Base-by-base conservation (phyloP, 2,888 invertebrate species). In the Pristionchus maxplancki region DNA sequence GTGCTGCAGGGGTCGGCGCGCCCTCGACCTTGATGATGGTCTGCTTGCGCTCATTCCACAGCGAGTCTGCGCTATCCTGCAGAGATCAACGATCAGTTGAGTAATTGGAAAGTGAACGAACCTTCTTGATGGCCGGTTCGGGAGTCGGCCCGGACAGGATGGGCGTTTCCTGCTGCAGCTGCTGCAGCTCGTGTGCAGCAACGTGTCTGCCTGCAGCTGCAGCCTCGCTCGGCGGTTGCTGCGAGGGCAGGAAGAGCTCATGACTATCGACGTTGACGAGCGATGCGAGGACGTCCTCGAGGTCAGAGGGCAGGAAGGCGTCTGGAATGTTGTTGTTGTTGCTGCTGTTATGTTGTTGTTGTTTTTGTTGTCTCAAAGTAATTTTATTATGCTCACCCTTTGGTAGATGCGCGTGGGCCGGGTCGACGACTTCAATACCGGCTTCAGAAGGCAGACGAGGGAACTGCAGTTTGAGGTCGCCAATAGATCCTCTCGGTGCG, bases 241-340 rank as follows among this genome's bases (percentile, higher is more conserved):
- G 28, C 24, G 50, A 50, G 13, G 85, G 85, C 1, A 85, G 58
- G 62, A 28, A 64, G 15, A 48, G 85, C 15, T 40, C 40, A 11
- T 37, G 28, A 3, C 28, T 9, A n/a, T 85, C 85, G 40, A 85
- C 64, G 58, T 20, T n/a, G 62, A 31, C 40, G 13, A 85, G 85
- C 4, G 85, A 58, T 0, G 37, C 44, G 28, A 85, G 58, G 3
- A 64, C 62, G 28, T 85, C 85, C 20, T 85, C 85, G 64, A 85
- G 85, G 44, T 85, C 85, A 44, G 85, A 85, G n/a, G 85, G 85
- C 3, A 85, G 58, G 40, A 64, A 53, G 28, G 34, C 50, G 53
- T 34, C 82, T 83, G 53, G 34, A 24, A 82, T 15, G 34, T 82
- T 24, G 4, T 48, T 20, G 34, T 37, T 71, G 28, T 28, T 58